Percentiles rank a stretch among this genome's conserved stretches.
Conservation (phyloP, 2,797 vertebrate genomes). For the Chloroceryle inda region DNA sequence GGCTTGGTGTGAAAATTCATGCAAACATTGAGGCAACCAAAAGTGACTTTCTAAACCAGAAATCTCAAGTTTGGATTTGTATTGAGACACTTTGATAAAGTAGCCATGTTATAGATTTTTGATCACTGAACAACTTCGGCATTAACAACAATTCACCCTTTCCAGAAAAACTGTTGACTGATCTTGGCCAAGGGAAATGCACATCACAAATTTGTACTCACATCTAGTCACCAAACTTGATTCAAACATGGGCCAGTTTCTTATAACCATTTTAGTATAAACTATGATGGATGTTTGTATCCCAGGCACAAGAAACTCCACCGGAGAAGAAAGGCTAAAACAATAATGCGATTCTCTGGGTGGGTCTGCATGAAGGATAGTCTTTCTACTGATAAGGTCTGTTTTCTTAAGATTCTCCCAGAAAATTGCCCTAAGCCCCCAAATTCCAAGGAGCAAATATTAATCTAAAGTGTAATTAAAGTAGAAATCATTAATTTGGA, state of each 20-base stretch:
- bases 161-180: background rate
- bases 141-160: background rate
- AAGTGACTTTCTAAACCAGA: background rate
- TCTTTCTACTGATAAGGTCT: background rate
- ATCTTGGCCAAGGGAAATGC: background rate
- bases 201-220: background rate
- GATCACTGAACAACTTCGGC: background rate
- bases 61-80: background rate
- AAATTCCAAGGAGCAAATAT: background rate
- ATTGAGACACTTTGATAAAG: background rate
- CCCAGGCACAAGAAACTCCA: background rate
- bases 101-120: background rate
- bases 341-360: background rate
- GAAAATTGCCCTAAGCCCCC: background rate
- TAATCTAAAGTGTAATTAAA: conserved; percentile 9
- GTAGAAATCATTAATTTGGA: background rate
- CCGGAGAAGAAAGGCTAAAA: background rate
- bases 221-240: background rate
- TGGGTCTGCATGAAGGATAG: background rate
- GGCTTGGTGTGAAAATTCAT: background rate
- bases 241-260: background rate
- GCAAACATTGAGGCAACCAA: background rate
- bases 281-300: background rate
- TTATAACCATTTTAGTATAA: background rate
- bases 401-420: background rate